Evolutionary conservation across 2,888 invertebrate genomes (phyloP), one percentile per base, ranked within the genome.

Genomic region (Agonum fuliginosum): DNA sequence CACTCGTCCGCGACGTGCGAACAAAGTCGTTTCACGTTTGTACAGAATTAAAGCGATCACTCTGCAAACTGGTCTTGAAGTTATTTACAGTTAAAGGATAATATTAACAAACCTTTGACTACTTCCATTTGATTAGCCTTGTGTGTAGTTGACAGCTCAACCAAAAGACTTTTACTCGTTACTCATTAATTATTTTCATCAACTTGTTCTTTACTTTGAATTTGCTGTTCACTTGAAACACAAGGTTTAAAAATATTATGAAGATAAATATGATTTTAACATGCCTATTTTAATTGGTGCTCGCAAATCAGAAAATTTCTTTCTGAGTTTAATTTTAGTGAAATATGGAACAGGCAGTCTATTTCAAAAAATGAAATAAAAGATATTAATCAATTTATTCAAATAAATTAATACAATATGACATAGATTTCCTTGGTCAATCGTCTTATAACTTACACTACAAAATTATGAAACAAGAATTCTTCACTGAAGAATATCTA

Each of bases 181-280:
- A 58, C 58, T 73, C 54, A 62, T 58, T 73, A 73, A 73, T 73
- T 73, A 73, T 73, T 58, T 72, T 58, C 73, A 62, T 73, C 37
- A 54, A 73, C 37, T 73, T 73, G 58, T 73, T 73, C 73, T 58
- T 73, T 62, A 17, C 41, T 54, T 73, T 73, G 54, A 17, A 73
- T 58, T 27, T 24, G 22, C 58, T 67, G 67, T 41, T 67, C 67
- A 67, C 37, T 41, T 67, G 41, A 41, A 67, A 43, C 37, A 70
- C 22, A 46, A 19, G 69, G 46, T 46, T 70, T 41, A 70, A 70
- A 62, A 70, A 46, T 41, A 12, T 51, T 51, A n/a, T n/a, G n/a
- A n/a, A n/a, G n/a, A n/a, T n/a, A n/a, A n/a, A n/a, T n/a, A n/a
- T n/a, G n/a, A n/a, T n/a, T n/a, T n/a, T n/a, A n/a, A n/a, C n/a